Evolutionary conservation across 2,797 vertebrate species (phyloP), one percentile per base, ranked within the genome.

Genomic region (Chaenodraco wilsoni): DNA sequence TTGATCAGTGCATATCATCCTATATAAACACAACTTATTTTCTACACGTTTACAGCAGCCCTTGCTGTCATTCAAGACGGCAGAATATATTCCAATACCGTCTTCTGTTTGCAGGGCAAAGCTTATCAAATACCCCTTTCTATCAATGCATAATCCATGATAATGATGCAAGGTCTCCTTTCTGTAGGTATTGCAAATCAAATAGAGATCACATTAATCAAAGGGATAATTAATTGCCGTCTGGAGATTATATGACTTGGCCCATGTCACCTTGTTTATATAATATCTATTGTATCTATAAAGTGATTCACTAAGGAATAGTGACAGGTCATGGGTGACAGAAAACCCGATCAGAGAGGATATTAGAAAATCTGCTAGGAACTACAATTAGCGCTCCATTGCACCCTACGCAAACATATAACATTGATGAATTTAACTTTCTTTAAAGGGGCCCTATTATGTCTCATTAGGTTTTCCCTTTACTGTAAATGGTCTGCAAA

Each of bases 131-230:
- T 91, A 93, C 83, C 72, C 84, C 91, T 91, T 91, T 89, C 89
- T 92, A 83, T 84, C 86, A 91, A 94, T 51, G 88, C 85, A 85
- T 92, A 94, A 95, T 92, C 85, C 85, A 88, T 69, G 81, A 87
- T 95, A 95, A 96, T 93, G 89, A 95, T 87, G 86, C 80, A 78
- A 88, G 84, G 82, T 88, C 84, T 81, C 87, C 85, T 86, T 89
- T 90, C 94, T 88, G 80, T 87, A 89, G 92, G 91, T 92, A 85
- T 68, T 85, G 93, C 90, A 94, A 93, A 95, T 94, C 95, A 94
- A 94, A 93, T 89, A 76, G 90, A 89, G 84, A 70, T 88, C 86
- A 87, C 79, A 90, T 93, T 93, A 94, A 95, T 93, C 67, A 75
- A 83, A 87, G 92, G 68, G 83, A 87, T 94, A 93, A 94, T 93